Evolutionary conservation across 2,113 vertebrate species (phyloP), one percentile per base, ranked within the genome.

Genomic region (Oxygymnocypris stewartii): DNA sequence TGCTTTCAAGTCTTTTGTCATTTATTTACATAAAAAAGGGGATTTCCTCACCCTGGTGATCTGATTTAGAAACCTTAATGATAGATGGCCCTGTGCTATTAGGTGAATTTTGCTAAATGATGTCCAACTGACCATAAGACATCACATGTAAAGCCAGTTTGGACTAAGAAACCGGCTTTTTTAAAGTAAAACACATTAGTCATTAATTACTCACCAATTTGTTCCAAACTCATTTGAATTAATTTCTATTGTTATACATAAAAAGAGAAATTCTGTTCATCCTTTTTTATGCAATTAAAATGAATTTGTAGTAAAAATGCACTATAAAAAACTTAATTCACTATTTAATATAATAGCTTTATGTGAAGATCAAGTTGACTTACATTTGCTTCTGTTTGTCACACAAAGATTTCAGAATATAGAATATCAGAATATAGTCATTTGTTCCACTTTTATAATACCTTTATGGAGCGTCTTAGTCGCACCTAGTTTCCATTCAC

Each of bases 21-120:
- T 20, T 51, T 44, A 37, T 83, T 83, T 37, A 37, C 63, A 82
- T 23, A 82, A 13, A 35, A n/a, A n/a, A 31, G 79, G 81, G 25
- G 0, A n/a, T 69, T 83, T 83, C 28, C 65, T 71, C 44, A 51
- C 2, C 5, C 25, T 51, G 16, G 2, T 6, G 4, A 13, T 35
- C 42, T 69, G n/a, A 40, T 42, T 35, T 25, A 16, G 31, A 63
- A 40, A 80, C 0, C 14, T 1, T 35, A 10, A 51, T 20, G 25
- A 8, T 71, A 82, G 20, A 44, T 81, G 57, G 71, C 14, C 42
- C 28, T 9, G 65, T 83, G 65, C n/a, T 71, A 13, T 71, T 71
- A 71, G 63, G 80, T 82, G 44, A 51, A 51, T 83, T 83, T 83
- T 71, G 44, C 16, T 13, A 1, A 16, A 18, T 71, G 81, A 7